Evolutionary conservation across 1,140 invertebrate genomes (phyloP), one percentile per base, ranked within the genome.

Genomic region (Agrilus planipennis): DNA sequence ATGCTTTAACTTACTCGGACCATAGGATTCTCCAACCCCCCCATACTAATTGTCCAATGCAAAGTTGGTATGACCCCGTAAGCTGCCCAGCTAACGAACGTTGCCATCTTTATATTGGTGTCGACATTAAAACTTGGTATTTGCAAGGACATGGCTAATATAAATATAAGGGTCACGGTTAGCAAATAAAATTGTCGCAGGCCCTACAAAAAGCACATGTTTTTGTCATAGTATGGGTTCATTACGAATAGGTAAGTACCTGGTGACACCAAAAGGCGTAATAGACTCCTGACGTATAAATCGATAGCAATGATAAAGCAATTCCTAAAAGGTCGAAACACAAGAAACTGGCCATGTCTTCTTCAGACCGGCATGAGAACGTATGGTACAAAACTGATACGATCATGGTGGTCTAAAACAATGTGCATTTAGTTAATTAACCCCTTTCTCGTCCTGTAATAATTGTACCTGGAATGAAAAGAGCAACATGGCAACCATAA

Each of bases 191-290:
- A 81, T 25, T 77, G 75, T 3, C 20, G 12, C 18, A 36, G 7
- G 11, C 14, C 34, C 34, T 36, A 21, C 4, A 36, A 36, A 36
- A 14, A 11, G 11, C 21, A 14, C 20, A 34, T 45, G 23, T 31
- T 16, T 2, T 6, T n/a, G 6, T 20, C 15, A 31, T 7, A 39
- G 34, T 12, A 21, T 27, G 7, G 12, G 7, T 12, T 7, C 23
- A 12, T 27, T 27, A 27, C 23, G 7, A 35, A 67, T 68, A n/a
- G n/a, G n/a, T n/a, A n/a, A n/a, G 76, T 70, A 91, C 88, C 62
- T 79, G 76, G 55, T 92, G 78, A 67, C 91, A 95, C 81, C 90
- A 95, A 65, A 95, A 97, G 2, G 89, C 91, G 60, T 93, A 95
- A 65, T 96, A 94, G 47, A 96, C 86, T 35, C 90, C 90, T 12